Base-by-base conservation (phyloP, 2,113 vertebrate species). In the Ranitomeya variabilis region DNA sequence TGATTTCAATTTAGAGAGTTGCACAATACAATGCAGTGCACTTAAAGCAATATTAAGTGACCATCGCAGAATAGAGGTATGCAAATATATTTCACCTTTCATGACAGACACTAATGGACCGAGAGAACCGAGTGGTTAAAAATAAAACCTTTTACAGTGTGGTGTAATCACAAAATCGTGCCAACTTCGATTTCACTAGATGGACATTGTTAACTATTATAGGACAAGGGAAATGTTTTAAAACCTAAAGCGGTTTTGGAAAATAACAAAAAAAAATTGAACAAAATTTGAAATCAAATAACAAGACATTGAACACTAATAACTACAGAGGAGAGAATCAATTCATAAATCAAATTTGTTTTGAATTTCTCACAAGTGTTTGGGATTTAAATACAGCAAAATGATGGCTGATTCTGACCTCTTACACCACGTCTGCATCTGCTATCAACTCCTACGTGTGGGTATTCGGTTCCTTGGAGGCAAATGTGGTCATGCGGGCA, bases 1-100 rank as follows among this genome's bases (percentile, higher is more conserved):
- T 31, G 16, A 45, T 91, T 89, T 18, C 83, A 64, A 52, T 89
- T 91, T 90, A 79, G 80, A 80, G 82, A 71, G 54, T 80, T 16
- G 67, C 54, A 80, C 81, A 78, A 66, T 80, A 31, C 57, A 76
- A 62, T 23, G 67, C 54, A 55, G 18, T 18, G 83, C 81, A 83
- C 62, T 67, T 83, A 83, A 45, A 83, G 81, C 62, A 52, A 83
- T 54, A 83, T 83, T 52, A 69, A 83, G 64, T 69, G 62, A 23
- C 37, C 81, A 69, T 23, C 52, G 62, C 19, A 83, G 81, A 83
- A 19, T 14, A 66, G 21, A 6, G 66, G 6, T 51, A 67, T 51
- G 18, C 11, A 82, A 82, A 82, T 82, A n/a, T 54, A 52, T 83
- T 83, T 83, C 81, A 83, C 80, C 80, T 62, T 16, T 31, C 57